Evolutionary conservation across 23 tunicate species (phyloP), one percentile per base, ranked within the genome.

Genomic region (Phallusia fumigata): DNA sequence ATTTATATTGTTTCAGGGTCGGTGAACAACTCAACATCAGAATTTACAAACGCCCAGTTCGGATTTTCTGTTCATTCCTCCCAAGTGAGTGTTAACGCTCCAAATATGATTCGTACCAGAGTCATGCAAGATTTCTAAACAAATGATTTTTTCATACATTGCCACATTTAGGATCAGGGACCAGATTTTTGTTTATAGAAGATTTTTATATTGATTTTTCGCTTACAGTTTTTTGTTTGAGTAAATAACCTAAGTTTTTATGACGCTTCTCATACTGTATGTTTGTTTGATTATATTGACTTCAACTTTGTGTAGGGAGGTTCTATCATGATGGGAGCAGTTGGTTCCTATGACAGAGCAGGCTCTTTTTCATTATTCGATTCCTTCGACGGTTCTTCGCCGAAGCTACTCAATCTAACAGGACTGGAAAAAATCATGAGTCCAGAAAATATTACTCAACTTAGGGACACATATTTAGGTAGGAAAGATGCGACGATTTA

Each of bases 321-420:
- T 5, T 8, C 40, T 30, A 18, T 72, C 5, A 65, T 30, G n/a
- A 32, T 80, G 30, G 89, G 89, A 44, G 79, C 84, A 0, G 53
- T 49, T 0, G 89, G 89, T 16, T 74, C 89, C 18, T 86, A 86
- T 34, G 89, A 86, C 89, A 40, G 89, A 72, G 51, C 64, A 30
- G 89, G 89, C 19, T 35, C 89, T 0, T 76, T 80, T 31, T 65
- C 44, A 0, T 51, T 58, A 8, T 86, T 47, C 44, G 0, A 13
- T 58, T 58, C 69, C 3, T 21, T 58, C 11, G 34, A 21, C 2
- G 34, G 10, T 8, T 10, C 81, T 12, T 19, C 12, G 3, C 69
- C 69, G 28, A 24, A 22, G 5, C 16, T 58, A 1, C 69, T 58
- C 69, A 58, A 58, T 24, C 69, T 58, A 5, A 58, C 69, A 22